phyloP scores from a whole-genome alignment of 2,888 invertebrate genomes.

The Tromatobia lineatoria region DNA sequence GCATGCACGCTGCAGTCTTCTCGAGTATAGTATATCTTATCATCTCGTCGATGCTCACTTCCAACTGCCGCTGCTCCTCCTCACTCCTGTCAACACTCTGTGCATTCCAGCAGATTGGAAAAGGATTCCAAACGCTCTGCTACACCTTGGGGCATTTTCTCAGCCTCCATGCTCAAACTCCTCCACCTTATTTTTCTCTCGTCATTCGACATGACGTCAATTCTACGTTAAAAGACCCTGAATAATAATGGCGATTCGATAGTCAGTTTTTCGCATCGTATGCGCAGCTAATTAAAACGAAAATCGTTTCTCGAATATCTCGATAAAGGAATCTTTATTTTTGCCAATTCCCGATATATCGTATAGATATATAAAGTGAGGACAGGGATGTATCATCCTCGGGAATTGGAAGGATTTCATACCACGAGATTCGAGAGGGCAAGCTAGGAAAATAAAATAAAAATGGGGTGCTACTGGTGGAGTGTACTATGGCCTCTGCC shows the following conservation, averaged over 20 bases:
- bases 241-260: slow-evolving; percentile 27
- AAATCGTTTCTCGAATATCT: not conserved
- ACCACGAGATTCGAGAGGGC: slow-evolving; percentile 59
- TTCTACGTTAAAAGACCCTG: slow-evolving; percentile 19
- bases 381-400: slow-evolving; percentile 50
- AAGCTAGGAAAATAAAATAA: slow-evolving; percentile 16
- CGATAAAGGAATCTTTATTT: slow-evolving; percentile 33
- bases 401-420: slow-evolving; percentile 64
- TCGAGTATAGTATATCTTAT: slow-evolving; percentile 24
- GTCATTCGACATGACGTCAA: slow-evolving; percentile 35
- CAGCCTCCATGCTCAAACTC: slow-evolving; percentile 26
- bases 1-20: slow-evolving; percentile 19
- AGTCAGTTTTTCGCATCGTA: slow-evolving; percentile 14
- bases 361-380: not conserved
- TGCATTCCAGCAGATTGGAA: slow-evolving; percentile 57
- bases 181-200: slow-evolving; percentile 30
- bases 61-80: not conserved
- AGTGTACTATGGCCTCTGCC: slow-evolving; percentile 15
- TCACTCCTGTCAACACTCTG: slow-evolving; percentile 53
- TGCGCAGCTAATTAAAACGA: slow-evolving; percentile 5
- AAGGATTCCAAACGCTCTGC: slow-evolving; percentile 49
- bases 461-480: slow-evolving; percentile 37
- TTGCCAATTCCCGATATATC: not conserved
- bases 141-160: slow-evolving; percentile 32
- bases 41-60: slow-evolving; percentile 38